A percentile compares a stretch with the other conserved stretches of the same genome.
Evolutionary conservation across 2,113 vertebrate species (phyloP).

Genomic region (Protomyctophum bolini): DNA sequence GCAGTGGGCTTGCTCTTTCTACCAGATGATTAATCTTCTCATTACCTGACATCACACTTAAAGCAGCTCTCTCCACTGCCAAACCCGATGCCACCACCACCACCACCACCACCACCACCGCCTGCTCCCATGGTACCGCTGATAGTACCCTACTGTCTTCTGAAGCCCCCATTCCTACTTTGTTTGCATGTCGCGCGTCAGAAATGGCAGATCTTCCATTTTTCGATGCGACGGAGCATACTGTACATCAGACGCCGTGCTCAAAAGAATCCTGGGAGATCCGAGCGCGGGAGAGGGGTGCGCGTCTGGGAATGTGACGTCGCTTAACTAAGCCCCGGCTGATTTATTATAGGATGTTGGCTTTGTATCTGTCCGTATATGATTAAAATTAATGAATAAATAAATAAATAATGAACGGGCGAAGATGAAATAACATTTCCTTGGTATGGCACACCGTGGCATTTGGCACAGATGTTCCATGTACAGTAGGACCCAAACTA

Average conservation of each 20-base stretch:
- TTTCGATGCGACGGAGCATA: no score
- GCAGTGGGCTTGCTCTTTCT: conserved; percentile 51
- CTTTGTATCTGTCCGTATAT: neutral
- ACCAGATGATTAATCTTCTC: conserved; percentile 73
- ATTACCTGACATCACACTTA: conserved; percentile 69
- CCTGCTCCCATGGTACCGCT: no score
- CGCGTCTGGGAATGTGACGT: conserved; percentile 19
- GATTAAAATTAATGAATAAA: neutral
- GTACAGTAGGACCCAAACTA: no score
- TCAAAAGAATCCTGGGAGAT: conserved; percentile 1
- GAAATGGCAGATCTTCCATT: no score
- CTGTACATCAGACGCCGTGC: no score
- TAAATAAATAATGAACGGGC: neutral
- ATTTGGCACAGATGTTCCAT: neutral
- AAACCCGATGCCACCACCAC: conserved; percentile 12
- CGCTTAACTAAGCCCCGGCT: conserved; percentile 31
- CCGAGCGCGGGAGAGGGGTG: neutral
- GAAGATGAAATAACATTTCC: neutral
- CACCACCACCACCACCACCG: no score
- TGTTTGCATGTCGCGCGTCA: no score
- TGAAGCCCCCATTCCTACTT: no score
- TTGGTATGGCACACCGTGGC: neutral
- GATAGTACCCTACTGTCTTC: conserved; percentile 8
- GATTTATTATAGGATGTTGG: conserved; percentile 1
- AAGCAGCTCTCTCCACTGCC: conserved; percentile 43